Percentiles rank a stretch among this genome's conserved stretches.
These are phyloP conservation scores for Holothuria leucospilota DNA, from an alignment of 53 echinoderm and acorn worm species.

Conservation along the genomic window DNA sequence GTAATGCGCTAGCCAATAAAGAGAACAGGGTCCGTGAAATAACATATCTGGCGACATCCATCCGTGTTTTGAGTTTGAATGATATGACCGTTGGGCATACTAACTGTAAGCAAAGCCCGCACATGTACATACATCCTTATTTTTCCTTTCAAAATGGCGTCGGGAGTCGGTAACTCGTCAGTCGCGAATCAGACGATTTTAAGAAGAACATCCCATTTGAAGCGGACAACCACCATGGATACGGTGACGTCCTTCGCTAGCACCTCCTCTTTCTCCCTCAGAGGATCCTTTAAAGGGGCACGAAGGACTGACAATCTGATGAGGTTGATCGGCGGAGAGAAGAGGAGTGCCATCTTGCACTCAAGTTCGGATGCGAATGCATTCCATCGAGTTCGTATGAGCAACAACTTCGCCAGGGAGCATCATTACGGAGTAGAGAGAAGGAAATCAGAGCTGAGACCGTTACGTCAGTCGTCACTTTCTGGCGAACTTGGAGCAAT, in stretches of 20 bases:
- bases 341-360: no score
- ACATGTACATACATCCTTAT: no score
- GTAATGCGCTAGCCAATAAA: no score
- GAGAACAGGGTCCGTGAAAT: no score
- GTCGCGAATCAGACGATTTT: no score
- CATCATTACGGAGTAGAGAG: not conserved
- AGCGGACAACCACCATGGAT: constrained; percentile 14
- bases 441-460: no score
- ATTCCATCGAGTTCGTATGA: not conserved
- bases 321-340: not conserved
- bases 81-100: no score
- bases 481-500: no score
- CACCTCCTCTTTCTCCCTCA: not conserved
- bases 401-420: constrained; percentile 35
- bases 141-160: constrained; percentile 1
- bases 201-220: not conserved
- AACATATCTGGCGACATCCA: no score
- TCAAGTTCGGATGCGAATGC: not conserved
- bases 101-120: no score
- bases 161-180: not conserved
- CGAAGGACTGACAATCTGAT: constrained; percentile 5
- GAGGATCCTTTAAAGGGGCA: constrained; percentile 1
- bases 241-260: not conserved
- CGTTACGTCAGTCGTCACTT: no score
- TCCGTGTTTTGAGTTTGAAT: no score